These are phyloP conservation scores for Lycodopsis pacificus DNA, from an alignment of 2,797 vertebrate genomes.

Conservation along the genomic window DNA sequence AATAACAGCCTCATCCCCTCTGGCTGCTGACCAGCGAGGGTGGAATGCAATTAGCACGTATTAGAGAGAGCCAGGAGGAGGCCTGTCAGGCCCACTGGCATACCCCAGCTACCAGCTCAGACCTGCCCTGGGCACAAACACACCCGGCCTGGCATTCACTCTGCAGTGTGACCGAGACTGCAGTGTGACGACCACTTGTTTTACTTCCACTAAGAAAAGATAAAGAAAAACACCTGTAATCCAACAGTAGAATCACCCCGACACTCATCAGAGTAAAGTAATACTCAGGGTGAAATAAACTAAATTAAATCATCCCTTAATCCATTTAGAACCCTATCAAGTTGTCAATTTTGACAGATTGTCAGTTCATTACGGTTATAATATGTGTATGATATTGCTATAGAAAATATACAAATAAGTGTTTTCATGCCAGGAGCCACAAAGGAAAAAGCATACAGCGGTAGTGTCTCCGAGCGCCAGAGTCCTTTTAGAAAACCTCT, in stretches of 20 bases:
- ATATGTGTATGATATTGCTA: background rate
- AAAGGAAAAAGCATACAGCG: too few relatives aligned
- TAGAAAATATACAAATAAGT: too few relatives aligned
- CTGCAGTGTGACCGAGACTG: background rate
- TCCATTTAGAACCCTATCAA: background rate
- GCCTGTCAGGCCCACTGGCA: conserved; percentile 76
- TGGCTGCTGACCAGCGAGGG: conserved; percentile 81
- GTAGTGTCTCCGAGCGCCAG: background rate
- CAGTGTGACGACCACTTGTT: background rate
- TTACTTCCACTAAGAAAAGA: background rate
- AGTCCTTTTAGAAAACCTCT: background rate
- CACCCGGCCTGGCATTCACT: conserved; percentile 20
- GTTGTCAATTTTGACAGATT: background rate
- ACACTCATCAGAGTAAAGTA: background rate
- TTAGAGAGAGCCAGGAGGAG: conserved; percentile 81
- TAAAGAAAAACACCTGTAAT: background rate
- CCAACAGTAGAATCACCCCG: background rate
- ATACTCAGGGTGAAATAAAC: background rate
- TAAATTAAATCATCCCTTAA: background rate
- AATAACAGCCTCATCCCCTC: conserved; percentile 88
- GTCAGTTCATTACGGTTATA: background rate
- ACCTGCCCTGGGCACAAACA: conserved; percentile 37
- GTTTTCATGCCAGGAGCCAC: too few relatives aligned
- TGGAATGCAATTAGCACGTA: conserved; percentile 88
- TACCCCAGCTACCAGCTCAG: conserved; percentile 32